phyloP scores from a whole-genome alignment of 2,113 vertebrate genomes.

The Ptilonorhynchus violaceus region DNA sequence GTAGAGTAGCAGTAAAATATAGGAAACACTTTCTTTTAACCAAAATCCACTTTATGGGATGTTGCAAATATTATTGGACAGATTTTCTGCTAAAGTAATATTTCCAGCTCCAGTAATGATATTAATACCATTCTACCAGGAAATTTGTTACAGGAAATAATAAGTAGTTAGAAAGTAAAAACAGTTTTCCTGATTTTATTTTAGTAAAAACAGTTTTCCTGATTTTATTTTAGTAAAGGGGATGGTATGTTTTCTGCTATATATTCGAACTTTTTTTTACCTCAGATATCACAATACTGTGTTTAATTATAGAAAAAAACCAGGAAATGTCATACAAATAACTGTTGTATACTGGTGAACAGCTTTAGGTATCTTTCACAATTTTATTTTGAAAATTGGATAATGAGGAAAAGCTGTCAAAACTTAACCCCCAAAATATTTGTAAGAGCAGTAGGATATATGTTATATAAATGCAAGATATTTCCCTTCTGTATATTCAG shows the following conservation, averaged over 20 bases:
- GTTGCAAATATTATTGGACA: neutral
- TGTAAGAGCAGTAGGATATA: conserved; percentile 5
- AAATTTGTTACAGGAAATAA: neutral
- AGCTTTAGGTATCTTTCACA: conserved; percentile 19
- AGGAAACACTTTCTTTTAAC: neutral
- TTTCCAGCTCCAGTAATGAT: neutral
- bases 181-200: neutral
- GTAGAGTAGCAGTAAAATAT: neutral
- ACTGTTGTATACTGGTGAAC: neutral
- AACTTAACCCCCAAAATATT: conserved; percentile 10
- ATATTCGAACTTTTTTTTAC: neutral
- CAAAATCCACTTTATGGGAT: neutral
- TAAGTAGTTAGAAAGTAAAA: neutral
- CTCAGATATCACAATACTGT: neutral
- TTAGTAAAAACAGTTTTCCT: neutral
- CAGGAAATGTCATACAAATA: neutral
- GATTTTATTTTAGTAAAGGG: neutral
- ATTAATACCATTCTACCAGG: neutral
- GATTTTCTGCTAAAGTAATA: neutral
- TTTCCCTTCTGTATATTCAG: neutral
- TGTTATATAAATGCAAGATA: neutral
- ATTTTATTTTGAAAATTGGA: neutral
- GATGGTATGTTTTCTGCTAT: neutral
- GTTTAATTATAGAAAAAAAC: neutral
- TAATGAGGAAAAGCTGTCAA: conserved; percentile 34